Evolutionary conservation across 2,888 invertebrate species (phyloP).

Genomic region (Perithous albicinctus): DNA sequence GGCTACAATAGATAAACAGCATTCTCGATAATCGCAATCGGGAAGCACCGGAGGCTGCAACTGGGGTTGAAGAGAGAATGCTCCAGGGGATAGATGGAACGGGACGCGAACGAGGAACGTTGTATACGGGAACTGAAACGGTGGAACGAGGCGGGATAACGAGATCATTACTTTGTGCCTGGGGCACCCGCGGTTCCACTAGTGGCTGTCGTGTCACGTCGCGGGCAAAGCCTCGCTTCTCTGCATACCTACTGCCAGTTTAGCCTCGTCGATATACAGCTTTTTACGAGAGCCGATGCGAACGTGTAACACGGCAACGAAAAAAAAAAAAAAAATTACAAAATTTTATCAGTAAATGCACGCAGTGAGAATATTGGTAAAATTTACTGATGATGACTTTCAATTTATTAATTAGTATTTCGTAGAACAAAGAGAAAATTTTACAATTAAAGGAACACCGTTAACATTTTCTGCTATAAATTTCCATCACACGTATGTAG

Average conservation of each 20-base stretch:
- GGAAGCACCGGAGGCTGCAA: slow-evolving; percentile 41
- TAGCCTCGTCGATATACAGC: slow-evolving; percentile 1
- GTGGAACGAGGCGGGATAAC: slow-evolving; percentile 61
- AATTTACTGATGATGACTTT: no score
- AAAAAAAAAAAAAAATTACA: slow-evolving; percentile 22
- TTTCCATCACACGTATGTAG: no score
- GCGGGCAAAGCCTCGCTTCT: slow-evolving; percentile 24
- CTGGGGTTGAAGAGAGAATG: slow-evolving; percentile 10
- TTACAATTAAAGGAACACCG: no score
- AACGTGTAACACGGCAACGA: not conserved
- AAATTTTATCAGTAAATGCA: slow-evolving; percentile 9
- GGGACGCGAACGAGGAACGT: slow-evolving; percentile 23
- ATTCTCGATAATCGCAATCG: slow-evolving; percentile 66
- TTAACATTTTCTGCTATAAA: no score
- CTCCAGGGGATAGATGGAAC: slow-evolving; percentile 8
- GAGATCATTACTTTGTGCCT: slow-evolving; percentile 66
- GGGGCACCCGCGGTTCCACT: slow-evolving; percentile 31
- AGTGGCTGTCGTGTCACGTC: slow-evolving; percentile 31
- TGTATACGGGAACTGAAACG: slow-evolving; percentile 52
- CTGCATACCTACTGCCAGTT: slow-evolving; percentile 23
- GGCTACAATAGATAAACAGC: slow-evolving; percentile 63
- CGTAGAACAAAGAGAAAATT: no score
- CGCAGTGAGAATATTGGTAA: not conserved
- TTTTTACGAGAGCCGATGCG: not conserved
- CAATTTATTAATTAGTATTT: no score